These are phyloP conservation scores for Acrossocheilus wenchowensis DNA, from an alignment of 2,797 vertebrate species.

Conservation along the genomic window DNA sequence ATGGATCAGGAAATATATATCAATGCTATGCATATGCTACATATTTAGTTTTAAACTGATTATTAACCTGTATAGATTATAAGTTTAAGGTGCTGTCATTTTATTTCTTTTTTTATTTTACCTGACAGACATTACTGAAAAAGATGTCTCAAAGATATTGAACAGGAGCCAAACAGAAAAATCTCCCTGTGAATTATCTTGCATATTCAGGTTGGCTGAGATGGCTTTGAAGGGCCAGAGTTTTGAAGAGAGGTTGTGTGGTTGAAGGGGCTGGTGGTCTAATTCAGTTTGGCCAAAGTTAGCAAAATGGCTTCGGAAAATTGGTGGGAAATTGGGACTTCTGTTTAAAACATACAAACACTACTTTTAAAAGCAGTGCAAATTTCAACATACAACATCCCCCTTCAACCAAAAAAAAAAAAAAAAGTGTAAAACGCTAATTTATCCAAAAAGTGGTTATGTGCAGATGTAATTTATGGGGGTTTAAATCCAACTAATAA, in stretches of 20 bases:
- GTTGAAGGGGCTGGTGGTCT: neutral
- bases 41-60: neutral
- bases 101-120: neutral
- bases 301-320: neutral
- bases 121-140: neutral
- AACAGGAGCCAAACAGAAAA: neutral
- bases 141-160: neutral
- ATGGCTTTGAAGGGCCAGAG: neutral
- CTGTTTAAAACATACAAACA: neutral
- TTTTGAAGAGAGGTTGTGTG: neutral
- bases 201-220: neutral
- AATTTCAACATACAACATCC: neutral
- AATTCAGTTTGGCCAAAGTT: neutral
- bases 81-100: conserved; percentile 7
- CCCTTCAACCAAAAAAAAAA: neutral
- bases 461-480: neutral
- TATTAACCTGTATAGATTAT: neutral
- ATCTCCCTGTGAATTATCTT: neutral
- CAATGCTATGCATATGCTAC: neutral
- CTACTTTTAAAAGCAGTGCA: conserved; percentile 5
- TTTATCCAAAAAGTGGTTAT: conserved; percentile 2
- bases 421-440: neutral
- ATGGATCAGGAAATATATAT: neutral
- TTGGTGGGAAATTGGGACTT: neutral
- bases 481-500: conserved; percentile 2